These are phyloP conservation scores for Grallaria varia DNA, from an alignment of 2,113 vertebrate species.

Conservation along the genomic window DNA sequence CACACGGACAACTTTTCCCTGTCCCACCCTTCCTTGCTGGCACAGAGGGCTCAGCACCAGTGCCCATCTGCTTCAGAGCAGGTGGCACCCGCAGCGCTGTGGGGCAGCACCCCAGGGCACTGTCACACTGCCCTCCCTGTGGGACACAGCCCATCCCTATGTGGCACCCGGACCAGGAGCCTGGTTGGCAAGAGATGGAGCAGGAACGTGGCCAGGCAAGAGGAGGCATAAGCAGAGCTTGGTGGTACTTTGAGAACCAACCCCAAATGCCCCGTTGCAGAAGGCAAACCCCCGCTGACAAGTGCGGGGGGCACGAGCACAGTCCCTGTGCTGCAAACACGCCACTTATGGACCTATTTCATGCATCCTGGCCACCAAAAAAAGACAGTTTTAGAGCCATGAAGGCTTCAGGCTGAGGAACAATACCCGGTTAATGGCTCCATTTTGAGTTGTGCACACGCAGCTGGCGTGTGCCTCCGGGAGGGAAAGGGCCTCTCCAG, in stretches of 20 bases:
- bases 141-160: not conserved
- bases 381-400: not conserved
- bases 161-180: accelerated
- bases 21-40: not conserved
- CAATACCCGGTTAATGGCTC: not conserved
- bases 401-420: not conserved
- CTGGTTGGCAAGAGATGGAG: accelerated
- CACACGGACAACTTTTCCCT: not conserved
- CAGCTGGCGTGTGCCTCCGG: not conserved
- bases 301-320: accelerated
- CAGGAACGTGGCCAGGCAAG: accelerated
- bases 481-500: not conserved
- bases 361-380: not conserved
- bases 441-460: not conserved
- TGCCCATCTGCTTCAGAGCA: conserved; percentile 63
- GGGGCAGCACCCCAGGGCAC: not conserved
- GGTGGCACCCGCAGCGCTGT: not conserved
- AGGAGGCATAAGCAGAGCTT: not conserved
- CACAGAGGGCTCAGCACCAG: not conserved
- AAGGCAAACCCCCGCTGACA: accelerated
- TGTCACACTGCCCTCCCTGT: not conserved
- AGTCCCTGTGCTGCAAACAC: not conserved
- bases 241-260: not conserved
- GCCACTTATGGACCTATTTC: accelerated
- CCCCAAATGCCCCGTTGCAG: accelerated